phyloP scores from a whole-genome alignment of 2,797 vertebrate genomes.

The Octomys mimax region DNA sequence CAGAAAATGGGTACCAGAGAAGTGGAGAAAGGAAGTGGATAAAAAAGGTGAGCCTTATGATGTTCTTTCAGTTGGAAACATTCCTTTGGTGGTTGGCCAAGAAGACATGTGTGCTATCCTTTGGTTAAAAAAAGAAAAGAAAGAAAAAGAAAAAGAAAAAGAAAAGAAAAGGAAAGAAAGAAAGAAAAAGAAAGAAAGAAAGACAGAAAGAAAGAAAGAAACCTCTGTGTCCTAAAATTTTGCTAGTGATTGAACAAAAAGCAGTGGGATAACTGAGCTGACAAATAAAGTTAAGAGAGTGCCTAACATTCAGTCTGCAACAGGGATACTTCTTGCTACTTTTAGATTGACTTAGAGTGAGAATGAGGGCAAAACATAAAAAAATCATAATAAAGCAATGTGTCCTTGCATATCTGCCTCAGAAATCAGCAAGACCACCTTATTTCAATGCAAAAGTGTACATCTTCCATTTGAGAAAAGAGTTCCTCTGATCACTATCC shows the following conservation, averaged over 20 bases:
- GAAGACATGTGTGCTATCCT: background rate
- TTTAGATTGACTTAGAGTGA: background rate
- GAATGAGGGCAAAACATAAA: background rate
- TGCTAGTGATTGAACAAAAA: background rate
- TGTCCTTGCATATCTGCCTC: background rate
- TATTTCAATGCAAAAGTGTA: background rate
- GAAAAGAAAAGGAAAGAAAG: too few relatives aligned
- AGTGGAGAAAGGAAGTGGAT: background rate
- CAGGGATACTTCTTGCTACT: background rate
- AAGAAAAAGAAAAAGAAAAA: too few relatives aligned
- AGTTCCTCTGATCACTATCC: background rate
- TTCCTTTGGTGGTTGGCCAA: background rate
- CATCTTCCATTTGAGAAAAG: background rate
- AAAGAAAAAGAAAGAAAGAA: too few relatives aligned
- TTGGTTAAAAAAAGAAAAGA: background rate
- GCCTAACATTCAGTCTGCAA: background rate
- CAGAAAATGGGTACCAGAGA: background rate
- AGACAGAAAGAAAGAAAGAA: too few relatives aligned
- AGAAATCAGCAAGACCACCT: background rate
- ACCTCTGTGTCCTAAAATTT: background rate
- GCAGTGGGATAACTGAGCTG: background rate
- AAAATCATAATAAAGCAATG: too few relatives aligned
- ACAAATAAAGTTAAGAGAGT: background rate
- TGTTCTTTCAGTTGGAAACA: background rate
- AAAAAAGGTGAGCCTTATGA: background rate